phyloP scores from a whole-genome alignment of 1,140 invertebrate genomes.

The Dinothrombium tinctorium region DNA sequence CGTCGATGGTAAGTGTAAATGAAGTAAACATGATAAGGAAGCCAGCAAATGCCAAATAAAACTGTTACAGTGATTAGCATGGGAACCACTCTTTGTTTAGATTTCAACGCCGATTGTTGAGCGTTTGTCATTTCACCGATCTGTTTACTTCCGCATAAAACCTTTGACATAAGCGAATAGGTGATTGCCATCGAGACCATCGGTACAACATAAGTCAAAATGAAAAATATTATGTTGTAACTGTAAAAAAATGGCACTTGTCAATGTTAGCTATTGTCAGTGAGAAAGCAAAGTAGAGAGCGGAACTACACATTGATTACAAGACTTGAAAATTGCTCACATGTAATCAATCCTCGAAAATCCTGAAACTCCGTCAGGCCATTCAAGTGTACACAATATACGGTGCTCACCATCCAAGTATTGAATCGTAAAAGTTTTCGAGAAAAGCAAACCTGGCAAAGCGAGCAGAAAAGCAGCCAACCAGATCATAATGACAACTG shows the following conservation, averaged over 20 bases:
- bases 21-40: slow-evolving; percentile 75
- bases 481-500: slow-evolving; percentile 46
- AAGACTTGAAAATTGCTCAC: neutral
- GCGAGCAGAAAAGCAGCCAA: slow-evolving; percentile 43
- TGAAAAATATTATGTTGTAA: slow-evolving; percentile 62
- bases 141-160: slow-evolving; percentile 55
- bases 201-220: slow-evolving; percentile 80
- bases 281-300: neutral
- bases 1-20: slow-evolving; percentile 56
- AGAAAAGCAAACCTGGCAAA: slow-evolving; percentile 57
- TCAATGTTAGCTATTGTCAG: neutral
- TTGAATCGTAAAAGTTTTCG: slow-evolving; percentile 32
- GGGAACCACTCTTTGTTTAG: slow-evolving; percentile 71
- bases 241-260: slow-evolving; percentile 28
- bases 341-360: neutral
- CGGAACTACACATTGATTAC: neutral
- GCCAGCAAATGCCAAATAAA: slow-evolving; percentile 43
- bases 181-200: slow-evolving; percentile 74
- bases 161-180: slow-evolving; percentile 63
- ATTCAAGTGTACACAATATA: neutral
- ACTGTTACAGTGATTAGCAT: slow-evolving; percentile 71
- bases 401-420: slow-evolving; percentile 27
- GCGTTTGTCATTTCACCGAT: slow-evolving; percentile 68
- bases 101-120: slow-evolving; percentile 56
- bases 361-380: neutral